Conservation (phyloP, 2,113 vertebrate species). For the Chamaea fasciata region DNA sequence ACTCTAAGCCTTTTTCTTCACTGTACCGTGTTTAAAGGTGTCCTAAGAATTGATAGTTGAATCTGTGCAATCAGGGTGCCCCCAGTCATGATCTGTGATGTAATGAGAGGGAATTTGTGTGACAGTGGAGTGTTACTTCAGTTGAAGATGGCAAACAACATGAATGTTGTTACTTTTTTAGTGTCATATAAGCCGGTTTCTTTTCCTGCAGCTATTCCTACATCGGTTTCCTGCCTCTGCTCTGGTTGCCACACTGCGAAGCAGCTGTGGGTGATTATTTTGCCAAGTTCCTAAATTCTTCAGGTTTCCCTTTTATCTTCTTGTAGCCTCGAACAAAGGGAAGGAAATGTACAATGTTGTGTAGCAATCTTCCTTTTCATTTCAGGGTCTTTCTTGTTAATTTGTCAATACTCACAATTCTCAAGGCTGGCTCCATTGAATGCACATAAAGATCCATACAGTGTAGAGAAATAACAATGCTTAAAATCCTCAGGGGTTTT, state of each 20-base stretch:
- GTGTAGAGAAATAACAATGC: not conserved
- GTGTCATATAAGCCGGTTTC: not conserved
- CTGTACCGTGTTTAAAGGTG: not conserved
- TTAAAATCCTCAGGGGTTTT: not conserved
- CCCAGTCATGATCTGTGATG: not conserved
- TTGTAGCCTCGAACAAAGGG: not conserved
- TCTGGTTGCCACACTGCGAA: not conserved
- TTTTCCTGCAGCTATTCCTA: not conserved
- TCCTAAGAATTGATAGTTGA: not conserved
- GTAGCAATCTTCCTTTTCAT: not conserved
- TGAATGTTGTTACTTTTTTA: not conserved
- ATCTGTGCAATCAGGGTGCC: not conserved
- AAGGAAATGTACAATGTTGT: not conserved
- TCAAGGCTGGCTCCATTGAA: not conserved
- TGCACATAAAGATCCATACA: not conserved
- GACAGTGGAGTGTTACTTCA: not conserved
- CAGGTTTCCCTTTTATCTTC: slow-evolving; percentile 26
- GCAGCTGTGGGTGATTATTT: not conserved
- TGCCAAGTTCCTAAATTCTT: slow-evolving; percentile 30
- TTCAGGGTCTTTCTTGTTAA: not conserved
- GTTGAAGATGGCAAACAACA: not conserved
- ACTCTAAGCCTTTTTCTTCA: not conserved
- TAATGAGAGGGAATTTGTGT: not conserved
- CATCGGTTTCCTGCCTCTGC: not conserved
- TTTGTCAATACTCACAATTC: not conserved